Evolutionary conservation across 2,113 vertebrate species (phyloP).

Genomic region (Dissostichus mawsoni): DNA sequence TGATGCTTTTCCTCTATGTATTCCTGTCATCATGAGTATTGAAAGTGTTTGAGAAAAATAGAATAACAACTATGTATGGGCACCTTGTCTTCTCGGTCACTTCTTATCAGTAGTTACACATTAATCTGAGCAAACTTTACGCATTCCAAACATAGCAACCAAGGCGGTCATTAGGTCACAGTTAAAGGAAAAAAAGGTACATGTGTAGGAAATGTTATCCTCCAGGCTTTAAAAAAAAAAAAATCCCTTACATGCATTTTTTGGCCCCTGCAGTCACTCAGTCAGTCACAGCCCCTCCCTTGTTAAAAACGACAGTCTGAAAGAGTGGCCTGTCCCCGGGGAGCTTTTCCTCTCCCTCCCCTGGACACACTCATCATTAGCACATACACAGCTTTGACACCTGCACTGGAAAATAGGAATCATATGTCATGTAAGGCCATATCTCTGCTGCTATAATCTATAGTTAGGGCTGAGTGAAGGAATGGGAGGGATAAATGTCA

Average conservation of each 20-base stretch:
- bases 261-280: constrained; percentile 28
- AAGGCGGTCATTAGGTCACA: constrained; percentile 9
- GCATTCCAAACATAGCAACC: constrained; percentile 11
- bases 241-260: constrained; percentile 18
- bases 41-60: neutral
- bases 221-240: neutral
- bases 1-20: neutral
- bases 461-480: constrained; percentile 41
- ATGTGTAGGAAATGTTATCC: constrained; percentile 6
- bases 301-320: constrained; percentile 45
- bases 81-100: neutral
- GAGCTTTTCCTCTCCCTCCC: constrained; percentile 48
- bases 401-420: constrained; percentile 65
- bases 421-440: constrained; percentile 70
- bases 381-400: constrained; percentile 73
- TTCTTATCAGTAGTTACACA: constrained; percentile 44
- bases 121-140: constrained; percentile 32
- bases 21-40: neutral
- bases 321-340: constrained; percentile 48
- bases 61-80: neutral
- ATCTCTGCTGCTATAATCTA: constrained; percentile 62
- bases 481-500: constrained; percentile 64
- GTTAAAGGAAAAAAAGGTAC: constrained; percentile 14
- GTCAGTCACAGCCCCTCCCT: constrained; percentile 23
- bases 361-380: constrained; percentile 69